A percentile compares a stretch with the other conserved stretches of the same genome.
phyloP scores from a whole-genome alignment of 2,113 vertebrate species.

The Microcebus griseorufus region DNA sequence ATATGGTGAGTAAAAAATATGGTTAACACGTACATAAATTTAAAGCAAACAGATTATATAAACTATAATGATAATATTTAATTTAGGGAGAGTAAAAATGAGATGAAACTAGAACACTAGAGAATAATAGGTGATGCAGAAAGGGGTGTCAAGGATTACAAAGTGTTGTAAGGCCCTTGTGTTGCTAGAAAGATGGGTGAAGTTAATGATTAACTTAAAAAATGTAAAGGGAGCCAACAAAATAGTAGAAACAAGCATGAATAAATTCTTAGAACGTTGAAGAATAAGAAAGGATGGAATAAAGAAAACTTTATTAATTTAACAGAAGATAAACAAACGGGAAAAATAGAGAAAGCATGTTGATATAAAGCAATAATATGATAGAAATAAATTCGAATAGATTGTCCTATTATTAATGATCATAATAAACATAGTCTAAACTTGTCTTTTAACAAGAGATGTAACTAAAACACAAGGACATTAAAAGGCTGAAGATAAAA shows the following conservation, averaged over 20 bases:
- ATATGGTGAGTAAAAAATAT: background rate
- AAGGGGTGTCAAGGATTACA: background rate
- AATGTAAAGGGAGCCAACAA: background rate
- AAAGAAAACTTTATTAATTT: background rate
- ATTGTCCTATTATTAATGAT: background rate
- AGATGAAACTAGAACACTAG: background rate
- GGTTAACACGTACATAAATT: background rate
- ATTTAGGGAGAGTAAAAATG: background rate
- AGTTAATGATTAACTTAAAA: background rate
- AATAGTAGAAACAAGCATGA: background rate
- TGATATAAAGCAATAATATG: background rate
- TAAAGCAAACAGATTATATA: background rate
- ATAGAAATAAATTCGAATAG: background rate
- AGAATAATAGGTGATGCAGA: background rate
- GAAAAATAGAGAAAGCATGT: background rate
- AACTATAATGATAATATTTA: background rate
- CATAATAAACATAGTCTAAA: background rate
- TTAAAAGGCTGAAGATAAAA: background rate
- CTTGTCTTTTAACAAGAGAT: background rate
- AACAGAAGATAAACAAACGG: background rate
- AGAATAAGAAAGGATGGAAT: background rate
- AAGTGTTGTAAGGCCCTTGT: background rate
- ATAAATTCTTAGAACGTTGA: background rate
- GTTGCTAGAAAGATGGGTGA: background rate
- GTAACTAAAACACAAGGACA: background rate